Evolutionary conservation across 1,140 invertebrate genomes (phyloP).

Genomic region (Nylanderia fulva): DNA sequence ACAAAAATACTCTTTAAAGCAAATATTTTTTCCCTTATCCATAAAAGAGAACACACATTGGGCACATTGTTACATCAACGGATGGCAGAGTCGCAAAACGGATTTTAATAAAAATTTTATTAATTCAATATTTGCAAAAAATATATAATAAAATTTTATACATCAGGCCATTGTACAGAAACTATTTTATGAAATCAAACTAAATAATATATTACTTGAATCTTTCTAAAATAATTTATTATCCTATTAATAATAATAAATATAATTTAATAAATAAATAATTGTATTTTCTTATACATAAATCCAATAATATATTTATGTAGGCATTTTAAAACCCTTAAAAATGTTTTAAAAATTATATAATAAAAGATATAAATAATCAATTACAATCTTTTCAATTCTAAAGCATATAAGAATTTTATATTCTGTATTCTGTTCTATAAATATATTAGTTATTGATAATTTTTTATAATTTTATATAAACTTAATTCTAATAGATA

Average conservation of each 20-base stretch:
- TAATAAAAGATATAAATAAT: no score
- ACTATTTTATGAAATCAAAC: not conserved
- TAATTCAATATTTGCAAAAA: no score
- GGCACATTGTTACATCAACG: conserved; percentile 2
- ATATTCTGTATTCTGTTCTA: not conserved
- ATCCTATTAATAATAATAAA: no score
- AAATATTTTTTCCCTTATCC: conserved; percentile 8
- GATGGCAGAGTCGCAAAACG: no score
- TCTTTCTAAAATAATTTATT: not conserved
- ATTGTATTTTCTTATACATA: no score
- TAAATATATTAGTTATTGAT: not conserved
- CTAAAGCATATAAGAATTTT: not conserved
- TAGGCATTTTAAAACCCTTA: not conserved
- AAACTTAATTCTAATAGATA: no score
- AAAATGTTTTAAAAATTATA: not conserved
- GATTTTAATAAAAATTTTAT: conserved; percentile 13
- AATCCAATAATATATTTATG: not conserved
- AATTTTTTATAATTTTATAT: not conserved
- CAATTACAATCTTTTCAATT: not conserved
- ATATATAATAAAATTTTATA: not conserved
- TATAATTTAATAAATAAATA: no score
- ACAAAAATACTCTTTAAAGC: conserved; percentile 30
- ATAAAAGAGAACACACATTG: conserved; percentile 1
- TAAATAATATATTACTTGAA: not conserved
- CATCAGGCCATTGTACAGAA: not conserved